These are phyloP conservation scores for Galagoides demidoff DNA, from an alignment of 2,797 vertebrate genomes.

Conservation along the genomic window DNA sequence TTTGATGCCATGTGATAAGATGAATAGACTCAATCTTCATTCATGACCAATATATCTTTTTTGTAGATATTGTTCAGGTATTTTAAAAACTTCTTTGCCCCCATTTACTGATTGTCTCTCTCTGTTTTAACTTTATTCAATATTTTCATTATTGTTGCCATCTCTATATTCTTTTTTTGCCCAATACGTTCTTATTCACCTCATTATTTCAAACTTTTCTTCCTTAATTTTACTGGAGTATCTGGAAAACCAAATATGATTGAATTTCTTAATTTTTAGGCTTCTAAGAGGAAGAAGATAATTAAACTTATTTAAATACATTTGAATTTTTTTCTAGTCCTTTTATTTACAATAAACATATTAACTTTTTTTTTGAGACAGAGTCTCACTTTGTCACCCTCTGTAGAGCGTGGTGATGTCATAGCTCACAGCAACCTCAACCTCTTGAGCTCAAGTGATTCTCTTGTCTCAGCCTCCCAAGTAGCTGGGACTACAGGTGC, in stretches of 20 bases:
- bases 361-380: neutral
- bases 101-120: neutral
- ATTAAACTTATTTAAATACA: neutral
- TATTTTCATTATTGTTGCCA: neutral
- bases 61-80: neutral
- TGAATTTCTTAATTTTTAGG: neutral
- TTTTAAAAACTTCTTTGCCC: neutral
- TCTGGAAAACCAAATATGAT: neutral
- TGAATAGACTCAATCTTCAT: neutral
- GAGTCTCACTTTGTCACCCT: too few species aligned
- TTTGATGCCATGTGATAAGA: constrained; percentile 6
- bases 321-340: neutral
- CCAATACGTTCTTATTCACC: neutral
- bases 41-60: neutral
- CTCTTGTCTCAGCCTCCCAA: too few species aligned
- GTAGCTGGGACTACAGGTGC: too few species aligned
- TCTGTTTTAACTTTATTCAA: neutral
- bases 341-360: neutral
- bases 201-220: neutral
- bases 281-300: neutral
- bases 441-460: too few species aligned
- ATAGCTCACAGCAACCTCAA: too few species aligned
- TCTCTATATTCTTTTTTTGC: neutral
- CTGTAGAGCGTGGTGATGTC: too few species aligned
- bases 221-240: neutral